Base-by-base conservation (phyloP, 2,113 vertebrate genomes). In the Dicentrarchus labrax region DNA sequence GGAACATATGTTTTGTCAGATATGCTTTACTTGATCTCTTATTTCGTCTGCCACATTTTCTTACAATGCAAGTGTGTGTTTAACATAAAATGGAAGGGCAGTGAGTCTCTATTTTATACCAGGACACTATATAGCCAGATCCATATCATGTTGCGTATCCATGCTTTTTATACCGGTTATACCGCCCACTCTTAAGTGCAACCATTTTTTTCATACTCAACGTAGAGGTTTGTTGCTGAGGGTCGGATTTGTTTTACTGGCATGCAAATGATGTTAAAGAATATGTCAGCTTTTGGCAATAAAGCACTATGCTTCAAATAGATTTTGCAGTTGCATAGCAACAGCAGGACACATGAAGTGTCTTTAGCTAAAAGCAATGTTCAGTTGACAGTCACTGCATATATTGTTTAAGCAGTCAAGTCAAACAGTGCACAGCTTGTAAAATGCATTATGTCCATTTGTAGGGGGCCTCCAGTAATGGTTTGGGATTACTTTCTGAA, bases 241-340 rank as follows among this genome's bases (percentile, higher is more conserved):
- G 48, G 41, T 11, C 16, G 24, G 54, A 30, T 48, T 47, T 76
- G 41, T 71, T 74, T 41, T n/a, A 70, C 59, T 62, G 41, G n/a
- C 6, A 64, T 72, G 47, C 39, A 53, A 51, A 90, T 73, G 17
- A 76, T 66, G 22, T 66, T 67, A 71, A 65, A 72, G 24, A 73
- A 83, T 36, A 56, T 75, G 62, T 67, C 47, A 19, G 11, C 47
- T 74, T 78, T 72, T 48, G 59, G 56, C 65, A 39, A 76, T 41
- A 71, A 84, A 60, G n/a, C 65, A 19, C 4, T 6, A n/a, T 30
- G 62, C 72, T 80, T 86, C 57, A 81, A 80, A 83, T 89, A 78
- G 83, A 84, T 61, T 73, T 48, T 76, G 13, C 51, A 38, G 88
- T 90, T 83, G 82, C 88, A 64, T 73, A 59, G 90, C 82, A 87